Evolutionary conservation across 2,797 vertebrate species (phyloP).

Genomic region (Monodelphis domestica): DNA sequence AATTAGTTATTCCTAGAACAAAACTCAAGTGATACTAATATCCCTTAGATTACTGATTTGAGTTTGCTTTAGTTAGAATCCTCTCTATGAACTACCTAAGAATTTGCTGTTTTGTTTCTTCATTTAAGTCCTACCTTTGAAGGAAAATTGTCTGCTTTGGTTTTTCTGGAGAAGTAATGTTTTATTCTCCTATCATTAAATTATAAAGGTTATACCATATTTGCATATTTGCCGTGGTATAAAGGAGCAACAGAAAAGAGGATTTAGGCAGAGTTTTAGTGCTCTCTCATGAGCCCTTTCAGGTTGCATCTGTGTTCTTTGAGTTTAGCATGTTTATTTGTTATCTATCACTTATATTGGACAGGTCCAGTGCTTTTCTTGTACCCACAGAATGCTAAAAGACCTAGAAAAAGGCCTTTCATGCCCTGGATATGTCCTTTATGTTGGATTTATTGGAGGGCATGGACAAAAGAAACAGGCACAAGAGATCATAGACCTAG

Average conservation of each 20-base stretch:
- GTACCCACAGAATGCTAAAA: not conserved
- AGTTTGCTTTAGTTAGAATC: slow-evolving; percentile 25
- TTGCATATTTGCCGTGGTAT: not conserved
- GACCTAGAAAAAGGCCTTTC: not conserved
- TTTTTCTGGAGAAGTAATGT: not conserved
- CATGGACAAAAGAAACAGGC: not conserved
- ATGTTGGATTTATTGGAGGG: not conserved
- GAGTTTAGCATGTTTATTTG: not conserved
- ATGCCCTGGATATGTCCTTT: not conserved
- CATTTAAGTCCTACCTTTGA: not conserved
- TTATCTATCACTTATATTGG: not conserved
- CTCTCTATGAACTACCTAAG: slow-evolving; percentile 11
- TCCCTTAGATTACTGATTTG: slow-evolving; percentile 6
- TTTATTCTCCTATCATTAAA: not conserved
- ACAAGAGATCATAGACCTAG: not conserved
- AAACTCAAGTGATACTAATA: slow-evolving; percentile 52
- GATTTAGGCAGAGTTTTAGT: not conserved
- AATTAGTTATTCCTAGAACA: slow-evolving; percentile 61
- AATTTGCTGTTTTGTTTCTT: slow-evolving; percentile 26
- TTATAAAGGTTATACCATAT: not conserved
- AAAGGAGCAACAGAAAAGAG: not conserved
- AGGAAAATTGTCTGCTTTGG: not conserved
- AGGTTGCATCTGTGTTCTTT: not conserved
- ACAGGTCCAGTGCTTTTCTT: not conserved
- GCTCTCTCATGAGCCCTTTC: not conserved